Conservation (phyloP, 2,797 vertebrate species). For the Catostomus latipinnis region DNA sequence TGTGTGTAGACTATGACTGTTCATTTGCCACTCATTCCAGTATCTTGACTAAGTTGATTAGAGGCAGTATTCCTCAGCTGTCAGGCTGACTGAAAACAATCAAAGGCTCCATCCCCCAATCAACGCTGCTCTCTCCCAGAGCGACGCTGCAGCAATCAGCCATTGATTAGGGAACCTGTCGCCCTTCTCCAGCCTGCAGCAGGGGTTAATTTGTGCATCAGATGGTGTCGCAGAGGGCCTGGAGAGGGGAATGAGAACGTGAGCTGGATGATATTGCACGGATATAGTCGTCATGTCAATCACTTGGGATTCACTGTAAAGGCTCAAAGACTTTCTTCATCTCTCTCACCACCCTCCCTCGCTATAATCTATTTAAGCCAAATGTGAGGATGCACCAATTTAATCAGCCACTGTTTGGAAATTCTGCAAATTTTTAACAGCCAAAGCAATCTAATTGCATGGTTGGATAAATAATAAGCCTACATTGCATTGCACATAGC, state of each 20-base stretch:
- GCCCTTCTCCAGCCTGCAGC: constrained; percentile 77
- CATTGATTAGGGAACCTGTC: constrained; percentile 81
- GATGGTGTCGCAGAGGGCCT: constrained; percentile 74
- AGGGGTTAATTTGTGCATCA: constrained; percentile 83
- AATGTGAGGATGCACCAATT: constrained; percentile 36
- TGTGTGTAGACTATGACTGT: constrained; percentile 42
- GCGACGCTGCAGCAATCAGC: constrained; percentile 81
- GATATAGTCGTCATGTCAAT: constrained; percentile 83
- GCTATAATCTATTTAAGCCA: constrained; percentile 52
- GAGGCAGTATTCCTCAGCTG: constrained; percentile 55
- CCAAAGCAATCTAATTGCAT: constrained; percentile 15
- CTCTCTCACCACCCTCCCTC: neutral
- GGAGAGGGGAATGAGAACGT: constrained; percentile 82
- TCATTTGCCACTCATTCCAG: constrained; percentile 53
- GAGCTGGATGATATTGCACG: constrained; percentile 81
- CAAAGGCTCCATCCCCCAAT: constrained; percentile 54
- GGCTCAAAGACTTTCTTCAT: constrained; percentile 48
- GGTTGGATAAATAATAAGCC: constrained; percentile 1
- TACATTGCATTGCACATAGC: neutral
- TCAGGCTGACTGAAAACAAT: constrained; percentile 60
- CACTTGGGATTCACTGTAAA: constrained; percentile 63
- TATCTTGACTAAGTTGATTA: constrained; percentile 54
- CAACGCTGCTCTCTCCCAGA: constrained; percentile 72
- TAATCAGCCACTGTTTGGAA: constrained; percentile 20
- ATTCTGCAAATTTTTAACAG: neutral